Evolutionary conservation across 2,888 invertebrate genomes (phyloP), one percentile per base, ranked within the genome.

Genomic region (Calephelis perditalis): DNA sequence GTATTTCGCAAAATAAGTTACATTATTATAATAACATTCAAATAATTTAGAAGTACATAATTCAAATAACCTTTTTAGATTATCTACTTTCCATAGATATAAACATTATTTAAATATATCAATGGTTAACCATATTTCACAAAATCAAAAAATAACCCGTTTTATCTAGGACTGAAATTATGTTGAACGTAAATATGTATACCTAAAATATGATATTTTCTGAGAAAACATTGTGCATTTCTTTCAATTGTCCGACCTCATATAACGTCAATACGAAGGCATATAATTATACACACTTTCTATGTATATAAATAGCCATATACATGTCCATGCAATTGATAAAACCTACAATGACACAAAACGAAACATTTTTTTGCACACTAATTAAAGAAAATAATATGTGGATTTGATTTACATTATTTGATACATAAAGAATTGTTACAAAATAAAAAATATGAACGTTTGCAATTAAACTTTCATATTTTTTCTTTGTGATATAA

Each of bases 271-370:
- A 45, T 36, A 49, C 70, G 70, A 77, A 85, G 81, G 52, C 52
- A 86, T 79, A 86, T 26, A 77, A 80, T 80, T 74, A 81, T 80
- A 86, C 79, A 85, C 84, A 85, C 69, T 63, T 65, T 67, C 46
- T 71, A 82, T 83, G 86, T 70, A 79, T 86, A 85, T 76, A 85
- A 82, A 71, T 81, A 86, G 86, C 85, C 85, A 74, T 71, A 65
- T 62, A 57, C 40, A 64, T 49, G 40, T 58, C 7, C 49, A 6
- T 10, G 52, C 52, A 52, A 52, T 52, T 36, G 35, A 52, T 52
- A 52, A 52, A 52, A 35, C 6, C 0, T 11, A 35, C 52, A 52
- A 11, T 35, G 8, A 40, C 8, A 40, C 8, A 40, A 40, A 40
- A 40, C 5, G 6, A 37, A 7, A 15, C 15, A 3, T 40, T 40